Conservation (phyloP, 2,113 vertebrate species). For the Pollachius pollachius region DNA sequence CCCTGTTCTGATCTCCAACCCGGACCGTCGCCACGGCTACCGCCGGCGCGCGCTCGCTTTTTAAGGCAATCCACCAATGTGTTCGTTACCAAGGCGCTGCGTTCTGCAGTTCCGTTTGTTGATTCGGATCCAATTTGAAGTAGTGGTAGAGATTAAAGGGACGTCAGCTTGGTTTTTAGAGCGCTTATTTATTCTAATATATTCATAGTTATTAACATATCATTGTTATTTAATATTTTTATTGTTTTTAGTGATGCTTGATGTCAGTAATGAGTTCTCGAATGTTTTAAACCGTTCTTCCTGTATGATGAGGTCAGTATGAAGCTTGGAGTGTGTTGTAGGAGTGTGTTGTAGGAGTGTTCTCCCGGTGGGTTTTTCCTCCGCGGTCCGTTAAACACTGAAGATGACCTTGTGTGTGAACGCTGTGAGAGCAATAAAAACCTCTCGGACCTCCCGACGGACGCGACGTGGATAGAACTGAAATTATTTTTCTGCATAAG, state of each 20-base stretch:
- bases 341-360: background rate
- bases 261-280: background rate
- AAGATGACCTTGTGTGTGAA: background rate
- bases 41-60: background rate
- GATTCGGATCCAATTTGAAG: constrained; percentile 17
- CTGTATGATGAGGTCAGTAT: constrained; percentile 36
- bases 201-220: background rate
- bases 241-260: constrained; percentile 13
- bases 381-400: constrained; percentile 3
- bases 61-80: constrained; percentile 1
- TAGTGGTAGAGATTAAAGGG: background rate
- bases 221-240: background rate
- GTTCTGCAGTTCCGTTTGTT: constrained; percentile 26
- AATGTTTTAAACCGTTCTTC: background rate
- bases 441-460: background rate
- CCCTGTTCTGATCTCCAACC: constrained; percentile 41
- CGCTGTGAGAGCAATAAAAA: background rate
- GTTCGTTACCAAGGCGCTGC: constrained; percentile 27
- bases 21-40: constrained; percentile 18
- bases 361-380: background rate
- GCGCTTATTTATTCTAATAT: constrained; percentile 21
- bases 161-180: constrained; percentile 12
- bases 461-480: background rate
- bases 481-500: no score
- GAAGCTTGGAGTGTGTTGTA: background rate